Conservation (phyloP, 1,140 invertebrate species). For the Drosophila nannoptera region DNA sequence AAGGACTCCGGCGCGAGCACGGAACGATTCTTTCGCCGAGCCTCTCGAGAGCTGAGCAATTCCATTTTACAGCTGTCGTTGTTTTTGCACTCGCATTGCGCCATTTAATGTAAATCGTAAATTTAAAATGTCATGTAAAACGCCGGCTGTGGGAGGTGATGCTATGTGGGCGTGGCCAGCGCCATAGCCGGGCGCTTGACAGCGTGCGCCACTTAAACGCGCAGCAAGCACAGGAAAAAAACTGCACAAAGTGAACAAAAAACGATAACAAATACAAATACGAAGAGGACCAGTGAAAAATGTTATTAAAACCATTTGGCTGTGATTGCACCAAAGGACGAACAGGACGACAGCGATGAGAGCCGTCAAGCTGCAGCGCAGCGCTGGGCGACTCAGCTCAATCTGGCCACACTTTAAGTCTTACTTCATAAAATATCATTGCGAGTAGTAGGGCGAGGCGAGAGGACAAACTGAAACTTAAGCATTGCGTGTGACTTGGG, state of each 20-base stretch:
- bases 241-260: conserved; percentile 10
- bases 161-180: conserved; percentile 48
- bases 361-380: conserved; percentile 25
- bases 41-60: conserved; percentile 57
- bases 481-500: neutral
- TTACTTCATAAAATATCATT: conserved; percentile 21
- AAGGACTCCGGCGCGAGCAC: neutral
- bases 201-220: conserved; percentile 62
- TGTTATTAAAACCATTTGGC: conserved; percentile 72
- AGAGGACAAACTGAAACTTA: neutral
- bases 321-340: conserved; percentile 55
- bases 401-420: conserved; percentile 35
- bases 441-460: conserved; percentile 14
- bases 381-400: conserved; percentile 38
- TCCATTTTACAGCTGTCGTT: conserved; percentile 75
- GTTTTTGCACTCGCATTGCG: conserved; percentile 67
- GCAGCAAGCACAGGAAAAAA: conserved; percentile 26
- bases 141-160: conserved; percentile 41
- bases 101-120: conserved; percentile 78
- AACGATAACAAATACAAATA: conserved; percentile 24
- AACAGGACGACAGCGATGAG: conserved; percentile 27
- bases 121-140: conserved; percentile 78
- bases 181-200: conserved; percentile 46
- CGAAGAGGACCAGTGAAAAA: conserved; percentile 63
- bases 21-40: conserved; percentile 12